A percentile compares a stretch with the other conserved stretches of the same genome.
Evolutionary conservation across 1,140 invertebrate species (phyloP).

Genomic region (Diabrotica undecimpunctata): DNA sequence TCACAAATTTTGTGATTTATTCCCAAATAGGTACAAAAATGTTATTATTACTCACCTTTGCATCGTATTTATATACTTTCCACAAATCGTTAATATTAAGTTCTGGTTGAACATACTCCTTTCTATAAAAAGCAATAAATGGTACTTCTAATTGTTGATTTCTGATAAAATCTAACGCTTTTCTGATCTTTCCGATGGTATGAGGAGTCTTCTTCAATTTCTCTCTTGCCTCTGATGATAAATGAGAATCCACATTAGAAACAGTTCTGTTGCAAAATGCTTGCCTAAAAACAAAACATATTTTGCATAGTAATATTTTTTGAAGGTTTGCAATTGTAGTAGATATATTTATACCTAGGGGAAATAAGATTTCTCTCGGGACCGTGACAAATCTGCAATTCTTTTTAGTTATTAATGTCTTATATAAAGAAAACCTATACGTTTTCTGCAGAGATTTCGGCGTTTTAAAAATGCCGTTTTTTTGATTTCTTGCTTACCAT

Average conservation of each 20-base stretch:
- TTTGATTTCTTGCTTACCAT: too few relatives aligned
- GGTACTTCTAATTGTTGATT: conserved; percentile 95
- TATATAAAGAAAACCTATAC: too few relatives aligned
- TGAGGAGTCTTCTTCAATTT: conserved; percentile 57
- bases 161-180: conserved; percentile 93
- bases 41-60: conserved; percentile 63
- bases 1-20: too few relatives aligned
- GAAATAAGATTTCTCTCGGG: too few relatives aligned
- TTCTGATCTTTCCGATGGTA: conserved; percentile 84
- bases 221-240: conserved; percentile 53
- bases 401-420: too few relatives aligned
- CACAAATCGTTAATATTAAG: conserved; percentile 94
- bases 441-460: too few relatives aligned
- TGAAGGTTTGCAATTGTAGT: too few relatives aligned
- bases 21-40: not conserved
- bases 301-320: too few relatives aligned
- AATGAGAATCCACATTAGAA: conserved; percentile 67
- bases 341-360: too few relatives aligned
- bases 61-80: conserved; percentile 95
- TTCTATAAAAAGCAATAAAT: conserved; percentile 98
- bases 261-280: conserved; percentile 83
- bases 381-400: too few relatives aligned
- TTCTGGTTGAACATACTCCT: conserved; percentile 95
- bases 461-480: too few relatives aligned
- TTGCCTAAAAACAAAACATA: conserved; percentile 51